Base-by-base conservation (phyloP, 2,888 invertebrate species). In the Falcaria lacertinaria region DNA sequence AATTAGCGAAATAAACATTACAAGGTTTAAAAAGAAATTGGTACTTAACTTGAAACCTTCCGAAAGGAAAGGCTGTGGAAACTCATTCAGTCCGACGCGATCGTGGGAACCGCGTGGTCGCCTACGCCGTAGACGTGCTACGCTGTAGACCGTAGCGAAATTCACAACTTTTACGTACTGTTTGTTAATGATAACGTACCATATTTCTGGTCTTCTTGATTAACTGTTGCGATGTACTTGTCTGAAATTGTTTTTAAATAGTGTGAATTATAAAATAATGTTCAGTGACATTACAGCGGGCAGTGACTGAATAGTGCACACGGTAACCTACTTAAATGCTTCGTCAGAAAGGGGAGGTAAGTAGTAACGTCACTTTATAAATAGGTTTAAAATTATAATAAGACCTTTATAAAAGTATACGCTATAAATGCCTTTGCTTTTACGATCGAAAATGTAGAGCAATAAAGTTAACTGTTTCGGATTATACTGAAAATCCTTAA, bases 321-420 rank as follows among this genome's bases (percentile, higher is more conserved):
- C 66, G 70, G 70, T 73, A 80, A 80, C 77, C 78, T 78, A 80
- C 70, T 80, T 77, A 69, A 65, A 76, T 74, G 77, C 72, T 63
- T 69, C 72, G 64, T 73, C 69, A 71, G 69, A 79, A 63, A 64
- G 60, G 69, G 67, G 71, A 74, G 80, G 82, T 82, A 69, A 81
- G 82, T 80, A 74, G 71, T 68, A 56, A 69, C 60, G n/a, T n/a
- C n/a, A 19, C 67, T 58, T 57, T 64, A 17, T 25, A 34, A 16
- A 16, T 25, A 36, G 47, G 48, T 52, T 16, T 28, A 6, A 48
- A 43, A 36, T 55, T 48, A 42, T 48, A 55, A 42, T 48, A 53
- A 34, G 39, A 38, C 39, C 33, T 15, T 33, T 22, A 33, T 13
- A n/a, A 25, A 40, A 19, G 32, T 14, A 28, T 42, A 42, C n/a